Evolutionary conservation across 2,113 vertebrate genomes (phyloP), one percentile per base, ranked within the genome.

Genomic region (Melanotaenia duboulayi): DNA sequence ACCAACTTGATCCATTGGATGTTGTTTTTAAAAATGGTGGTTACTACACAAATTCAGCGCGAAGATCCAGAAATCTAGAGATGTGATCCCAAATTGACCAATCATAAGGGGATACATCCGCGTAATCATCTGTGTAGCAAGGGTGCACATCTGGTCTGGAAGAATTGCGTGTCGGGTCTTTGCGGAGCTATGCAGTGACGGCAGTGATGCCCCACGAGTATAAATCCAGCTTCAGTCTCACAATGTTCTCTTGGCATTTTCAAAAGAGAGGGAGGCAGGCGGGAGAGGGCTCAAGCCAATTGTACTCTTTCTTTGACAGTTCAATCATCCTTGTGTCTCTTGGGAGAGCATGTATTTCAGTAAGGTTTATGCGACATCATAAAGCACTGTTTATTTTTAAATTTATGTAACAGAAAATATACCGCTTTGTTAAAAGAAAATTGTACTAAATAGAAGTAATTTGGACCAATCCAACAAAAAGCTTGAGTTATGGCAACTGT

Each of bases 191-290:
- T n/a, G n/a, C n/a, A n/a, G n/a, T n/a, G n/a, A n/a, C n/a, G n/a
- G n/a, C n/a, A n/a, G n/a, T n/a, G n/a, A n/a, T n/a, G n/a, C n/a
- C n/a, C n/a, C n/a, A n/a, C n/a, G n/a, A n/a, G n/a, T n/a, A n/a
- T n/a, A n/a, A n/a, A n/a, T n/a, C n/a, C n/a, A n/a, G n/a, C n/a
- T 6, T 28, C 6, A 4, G 76, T 81, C 72, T 65, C 37, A 51
- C 20, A 12, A n/a, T 50, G 23, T 61, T 71, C 61, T 62, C 13
- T 66, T 85, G 59, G 39, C 75, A 80, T 90, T 86, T 80, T 63
- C 65, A 65, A 44, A 22, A 46, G 8, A 52, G n/a, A 62, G n/a
- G 56, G 17, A 59, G 24, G 42, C 2, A 19, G 24, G 55, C 10
- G 20, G 17, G 60, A 12, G 32, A 46, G 52, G 37, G 37, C 49